Percentiles rank a stretch among this genome's conserved stretches.
These are phyloP conservation scores for Lasius fuliginosus DNA, from an alignment of 2,888 invertebrate genomes.

Conservation along the genomic window DNA sequence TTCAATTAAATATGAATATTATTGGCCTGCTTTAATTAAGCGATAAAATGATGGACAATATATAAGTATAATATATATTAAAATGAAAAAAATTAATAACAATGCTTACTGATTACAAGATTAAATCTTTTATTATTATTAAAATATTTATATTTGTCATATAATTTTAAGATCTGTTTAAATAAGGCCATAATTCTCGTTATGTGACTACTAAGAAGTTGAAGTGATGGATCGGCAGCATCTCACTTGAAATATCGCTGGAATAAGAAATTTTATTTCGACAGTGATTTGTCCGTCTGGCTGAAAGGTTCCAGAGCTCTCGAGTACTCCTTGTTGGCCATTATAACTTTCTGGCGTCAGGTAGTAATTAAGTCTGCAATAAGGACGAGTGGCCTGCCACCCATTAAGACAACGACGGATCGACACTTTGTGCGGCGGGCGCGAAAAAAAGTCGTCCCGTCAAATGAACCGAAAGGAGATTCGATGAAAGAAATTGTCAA, in stretches of 20 bases:
- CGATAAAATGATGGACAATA: background rate
- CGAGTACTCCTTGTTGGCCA: constrained; percentile 83
- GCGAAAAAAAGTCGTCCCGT: constrained; percentile 82
- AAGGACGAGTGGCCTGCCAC: constrained; percentile 84
- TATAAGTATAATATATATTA: background rate
- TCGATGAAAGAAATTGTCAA: constrained; percentile 85
- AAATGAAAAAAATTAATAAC: background rate
- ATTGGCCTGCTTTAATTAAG: background rate
- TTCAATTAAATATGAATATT: background rate
- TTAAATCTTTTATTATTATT: constrained; percentile 11
- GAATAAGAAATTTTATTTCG: constrained; percentile 74
- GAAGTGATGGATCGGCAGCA: constrained; percentile 48
- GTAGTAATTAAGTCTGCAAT: constrained; percentile 86
- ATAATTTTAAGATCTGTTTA: background rate
- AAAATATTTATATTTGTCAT: background rate
- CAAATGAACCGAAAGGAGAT: constrained; percentile 85
- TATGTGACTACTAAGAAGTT: constrained; percentile 21
- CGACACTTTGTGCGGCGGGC: constrained; percentile 84
- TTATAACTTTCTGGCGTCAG: constrained; percentile 85
- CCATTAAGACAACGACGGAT: constrained; percentile 85
- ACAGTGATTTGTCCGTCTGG: constrained; percentile 74
- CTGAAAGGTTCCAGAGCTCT: constrained; percentile 67
- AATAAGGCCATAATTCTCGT: constrained; percentile 13
- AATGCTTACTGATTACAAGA: background rate
- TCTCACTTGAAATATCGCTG: constrained; percentile 69